Evolutionary conservation across 1,140 invertebrate genomes (phyloP), one percentile per base, ranked within the genome.

Genomic region (Psix sp.): DNA sequence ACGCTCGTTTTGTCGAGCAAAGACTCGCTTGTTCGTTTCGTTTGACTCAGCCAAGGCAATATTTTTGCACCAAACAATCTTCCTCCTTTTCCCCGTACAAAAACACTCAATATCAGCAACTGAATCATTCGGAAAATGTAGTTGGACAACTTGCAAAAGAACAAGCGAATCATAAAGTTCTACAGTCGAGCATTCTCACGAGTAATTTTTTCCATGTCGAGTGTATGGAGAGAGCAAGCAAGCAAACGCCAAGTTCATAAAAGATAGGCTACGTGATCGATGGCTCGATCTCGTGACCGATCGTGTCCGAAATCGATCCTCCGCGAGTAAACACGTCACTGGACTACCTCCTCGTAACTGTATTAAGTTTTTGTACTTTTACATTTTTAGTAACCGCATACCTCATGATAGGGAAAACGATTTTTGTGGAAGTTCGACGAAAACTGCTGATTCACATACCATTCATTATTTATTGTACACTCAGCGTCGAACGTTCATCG

Each of bases 281-380:
- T n/a, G n/a, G n/a, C n/a, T n/a, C n/a, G n/a, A n/a, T n/a, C n/a
- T n/a, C n/a, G n/a, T n/a, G n/a, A n/a, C n/a, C n/a, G n/a, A n/a
- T n/a, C n/a, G n/a, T n/a, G n/a, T n/a, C n/a, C n/a, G 26, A 29
- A 7, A 29, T 7, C 7, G 54, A 62, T 48, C 52, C 63, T 49
- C 57, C 51, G 51, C 59, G 59, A 59, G n/a, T n/a, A n/a, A 21
- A 65, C 39, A 63, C 79, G 76, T 82, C 77, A 77, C 81, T 80
- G 80, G 80, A 83, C 82, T 85, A 85, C 84, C 84, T 85, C 82
- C 80, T 82, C 72, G 71, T 84, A 84, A 84, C 75, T 83, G 81
- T 86, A 85, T 85, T 86, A 84, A 85, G 79, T 84, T 84, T 85
- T 86, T 85, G 80, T 84, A 86, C 78, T 83, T 84, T 86, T 86